phyloP scores from a whole-genome alignment of 2,888 invertebrate species.

The Neoitamus cyanurus region DNA sequence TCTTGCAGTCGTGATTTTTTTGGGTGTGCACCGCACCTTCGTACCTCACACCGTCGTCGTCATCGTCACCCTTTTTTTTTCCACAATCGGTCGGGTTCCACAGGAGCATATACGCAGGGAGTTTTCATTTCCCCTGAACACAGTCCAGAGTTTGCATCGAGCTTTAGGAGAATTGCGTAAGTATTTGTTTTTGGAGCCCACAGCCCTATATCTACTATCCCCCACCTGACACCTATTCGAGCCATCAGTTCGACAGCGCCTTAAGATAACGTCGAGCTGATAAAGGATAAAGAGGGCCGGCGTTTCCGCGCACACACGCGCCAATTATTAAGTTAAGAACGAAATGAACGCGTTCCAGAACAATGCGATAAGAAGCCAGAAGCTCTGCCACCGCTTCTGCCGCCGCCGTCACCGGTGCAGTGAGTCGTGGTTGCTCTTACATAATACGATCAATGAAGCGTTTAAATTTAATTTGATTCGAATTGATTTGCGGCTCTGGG shows the following conservation, averaged over 20 bases:
- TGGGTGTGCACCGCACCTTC: conserved; percentile 13
- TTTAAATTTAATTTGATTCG: conserved; percentile 29
- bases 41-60: neutral
- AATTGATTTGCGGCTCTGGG: conserved; percentile 14
- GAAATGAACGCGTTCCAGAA: neutral
- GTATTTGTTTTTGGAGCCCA: neutral
- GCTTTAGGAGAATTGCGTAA: conserved; percentile 19
- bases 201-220: neutral
- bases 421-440: neutral
- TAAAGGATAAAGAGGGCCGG: neutral
- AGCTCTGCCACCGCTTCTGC: neutral
- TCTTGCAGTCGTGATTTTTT: conserved; percentile 25
- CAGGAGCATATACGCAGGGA: neutral
- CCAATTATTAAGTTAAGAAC: neutral
- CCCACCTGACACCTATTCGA: neutral
- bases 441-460: conserved; percentile 25
- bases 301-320: neutral
- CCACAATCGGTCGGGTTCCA: neutral
- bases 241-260: neutral
- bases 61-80: neutral
- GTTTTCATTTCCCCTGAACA: conserved; percentile 18
- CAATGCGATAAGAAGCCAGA: neutral
- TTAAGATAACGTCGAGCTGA: neutral
- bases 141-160: neutral
- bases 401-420: neutral